These are phyloP conservation scores for Dissostichus mawsoni DNA, from an alignment of 2,113 vertebrate species.

Conservation along the genomic window DNA sequence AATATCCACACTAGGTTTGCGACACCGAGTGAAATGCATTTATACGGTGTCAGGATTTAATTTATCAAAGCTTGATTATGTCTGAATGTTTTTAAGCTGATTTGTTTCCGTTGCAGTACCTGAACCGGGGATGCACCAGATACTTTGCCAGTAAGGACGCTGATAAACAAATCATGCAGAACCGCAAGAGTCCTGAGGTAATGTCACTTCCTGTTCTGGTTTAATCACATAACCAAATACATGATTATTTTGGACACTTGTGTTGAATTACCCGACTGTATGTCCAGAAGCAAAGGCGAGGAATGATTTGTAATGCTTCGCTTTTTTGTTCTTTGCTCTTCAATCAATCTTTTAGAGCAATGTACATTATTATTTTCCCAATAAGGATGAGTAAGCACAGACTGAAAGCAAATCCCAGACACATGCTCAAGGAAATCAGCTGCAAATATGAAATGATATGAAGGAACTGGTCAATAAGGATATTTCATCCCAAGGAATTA, in stretches of 20 bases:
- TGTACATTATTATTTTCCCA: not conserved
- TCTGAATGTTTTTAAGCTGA: slow-evolving; percentile 42
- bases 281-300: not conserved
- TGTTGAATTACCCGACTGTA: not conserved
- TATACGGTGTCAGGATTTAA: slow-evolving; percentile 12
- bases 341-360: not conserved
- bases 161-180: slow-evolving; percentile 96
- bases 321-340: not conserved
- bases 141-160: slow-evolving; percentile 96
- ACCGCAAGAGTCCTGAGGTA: slow-evolving; percentile 98
- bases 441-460: slow-evolving; percentile 9
- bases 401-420: slow-evolving; percentile 2
- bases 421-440: not conserved
- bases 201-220: slow-evolving; percentile 13
- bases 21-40: not conserved
- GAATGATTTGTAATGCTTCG: not conserved
- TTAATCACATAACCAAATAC: not conserved
- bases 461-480: slow-evolving; percentile 41
- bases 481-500: slow-evolving; percentile 54
- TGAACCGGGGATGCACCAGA: slow-evolving; percentile 96
- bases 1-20: slow-evolving; percentile 26
- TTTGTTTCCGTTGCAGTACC: slow-evolving; percentile 85
- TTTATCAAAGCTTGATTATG: slow-evolving; percentile 24
- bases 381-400: not conserved
- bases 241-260: not conserved